Evolutionary conservation across 2,888 invertebrate species (phyloP).

Genomic region (Noctua janthe): DNA sequence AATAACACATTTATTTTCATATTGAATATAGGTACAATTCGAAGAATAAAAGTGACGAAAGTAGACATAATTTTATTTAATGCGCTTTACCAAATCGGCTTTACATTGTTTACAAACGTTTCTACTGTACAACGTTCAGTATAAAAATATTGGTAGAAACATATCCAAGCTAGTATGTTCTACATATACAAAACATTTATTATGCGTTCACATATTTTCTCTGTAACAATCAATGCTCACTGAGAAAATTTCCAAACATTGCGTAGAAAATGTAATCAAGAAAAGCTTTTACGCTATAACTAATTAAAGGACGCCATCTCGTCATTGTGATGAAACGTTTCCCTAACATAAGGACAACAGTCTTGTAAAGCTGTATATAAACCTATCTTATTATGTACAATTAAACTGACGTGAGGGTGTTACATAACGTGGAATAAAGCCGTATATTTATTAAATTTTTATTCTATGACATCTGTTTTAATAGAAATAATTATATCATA

Average conservation of each 20-base stretch:
- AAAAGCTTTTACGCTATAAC: conserved; percentile 39
- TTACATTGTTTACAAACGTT: conserved; percentile 57
- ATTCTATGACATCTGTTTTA: conserved; percentile 50
- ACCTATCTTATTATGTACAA: conserved; percentile 65
- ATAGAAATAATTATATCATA: conserved; percentile 57
- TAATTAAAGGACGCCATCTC: conserved; percentile 41
- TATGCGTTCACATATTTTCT: conserved; percentile 58
- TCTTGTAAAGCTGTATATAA: conserved; percentile 77
- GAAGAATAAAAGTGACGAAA: conserved; percentile 79
- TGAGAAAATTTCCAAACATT: conserved; percentile 41
- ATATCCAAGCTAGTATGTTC: conserved; percentile 55
- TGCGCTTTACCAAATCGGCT: conserved; percentile 67
- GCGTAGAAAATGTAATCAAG: conserved; percentile 50
- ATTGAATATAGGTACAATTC: conserved; percentile 79
- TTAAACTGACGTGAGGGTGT: conserved; percentile 58
- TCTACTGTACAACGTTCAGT: conserved; percentile 65
- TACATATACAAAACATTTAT: conserved; percentile 59
- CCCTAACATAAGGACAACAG: conserved; percentile 80
- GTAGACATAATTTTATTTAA: conserved; percentile 74
- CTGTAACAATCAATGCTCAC: conserved; percentile 38
- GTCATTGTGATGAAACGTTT: conserved; percentile 74
- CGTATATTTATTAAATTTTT: conserved; percentile 28
- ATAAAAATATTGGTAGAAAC: conserved; percentile 67
- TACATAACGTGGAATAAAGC: conserved; percentile 68
- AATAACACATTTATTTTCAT: conserved; percentile 83